Evolutionary conservation across 2,113 vertebrate species (phyloP), one percentile per base, ranked within the genome.

Genomic region (Sinocyclocheilus anshuiensis): DNA sequence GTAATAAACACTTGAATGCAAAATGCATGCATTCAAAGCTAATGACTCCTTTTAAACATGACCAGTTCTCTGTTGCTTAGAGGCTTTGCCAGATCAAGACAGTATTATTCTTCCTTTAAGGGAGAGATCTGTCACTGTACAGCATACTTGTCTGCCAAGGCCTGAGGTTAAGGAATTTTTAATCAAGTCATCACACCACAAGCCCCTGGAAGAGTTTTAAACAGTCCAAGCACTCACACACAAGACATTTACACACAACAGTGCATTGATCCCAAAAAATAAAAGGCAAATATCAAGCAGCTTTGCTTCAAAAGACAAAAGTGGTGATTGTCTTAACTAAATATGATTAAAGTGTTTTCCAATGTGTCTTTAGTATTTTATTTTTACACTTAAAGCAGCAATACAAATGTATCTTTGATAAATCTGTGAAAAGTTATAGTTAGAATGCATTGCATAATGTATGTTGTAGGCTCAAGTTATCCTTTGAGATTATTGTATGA

Each of bases 131-230:
- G 36, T 63, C 29, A 81, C 20, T 77, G 48, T 84, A 77, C 4
- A 81, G 42, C 84, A 69, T n/a, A 45, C 57, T 24, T 45, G 67
- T 53, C 59, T 69, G 84, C 33, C 83, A 87, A 84, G 55, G 57
- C 48, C 55, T 57, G 72, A 63, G 65, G 78, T 79, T 22, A 53
- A 90, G 75, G 82, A 87, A 90, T 90, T 84, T 83, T 89, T 89
- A 83, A 90, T 85, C 75, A 86, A 88, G 82, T 81, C 78, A 89
- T 80, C 78, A 39, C 82, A 80, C 50, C n/a, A 83, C 74, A 57
- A 80, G 33, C 36, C 63, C 29, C 12, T 82, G 80, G 33, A n/a
- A 86, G 36, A 63, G 53, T 26, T 24, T 69, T 42, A 69, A 29
- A 77, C 3, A 71, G 59, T 63, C 8, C n/a, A 22, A 24, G 9